Conservation (phyloP, 2,797 vertebrate species). For the Danionella dracula region DNA sequence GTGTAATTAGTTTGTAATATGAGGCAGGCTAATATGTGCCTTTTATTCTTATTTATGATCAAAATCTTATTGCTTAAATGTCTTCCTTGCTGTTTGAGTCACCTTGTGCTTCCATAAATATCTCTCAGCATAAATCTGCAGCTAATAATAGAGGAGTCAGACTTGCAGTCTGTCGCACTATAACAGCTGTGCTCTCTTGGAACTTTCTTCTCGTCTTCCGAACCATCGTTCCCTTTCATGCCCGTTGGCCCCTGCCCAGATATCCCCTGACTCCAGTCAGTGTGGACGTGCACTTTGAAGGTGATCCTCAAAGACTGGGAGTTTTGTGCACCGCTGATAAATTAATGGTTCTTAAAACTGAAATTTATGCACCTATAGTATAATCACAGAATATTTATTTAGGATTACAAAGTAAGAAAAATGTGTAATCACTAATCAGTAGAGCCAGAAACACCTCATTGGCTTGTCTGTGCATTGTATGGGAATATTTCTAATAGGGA, state of each 20-base stretch:
- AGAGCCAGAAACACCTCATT: no score
- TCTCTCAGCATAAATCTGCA: conserved; percentile 39
- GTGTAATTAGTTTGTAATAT: no score
- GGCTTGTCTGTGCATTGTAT: neutral
- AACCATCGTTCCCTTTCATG: conserved; percentile 5
- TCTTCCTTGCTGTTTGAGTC: conserved; percentile 22
- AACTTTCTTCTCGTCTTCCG: neutral
- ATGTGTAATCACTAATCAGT: no score
- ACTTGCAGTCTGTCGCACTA: conserved; percentile 45
- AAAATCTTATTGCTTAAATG: no score
- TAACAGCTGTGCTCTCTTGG: conserved; percentile 37
- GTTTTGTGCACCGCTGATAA: neutral
- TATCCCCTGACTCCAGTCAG: conserved; percentile 15
- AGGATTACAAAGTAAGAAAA: no score
- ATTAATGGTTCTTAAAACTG: no score
- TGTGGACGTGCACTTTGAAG: neutral
- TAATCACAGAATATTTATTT: no score
- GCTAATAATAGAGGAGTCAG: conserved; percentile 51
- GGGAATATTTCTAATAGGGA: neutral
- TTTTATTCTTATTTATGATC: no score
- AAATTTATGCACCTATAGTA: no score
- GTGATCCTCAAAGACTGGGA: neutral
- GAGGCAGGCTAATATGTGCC: no score
- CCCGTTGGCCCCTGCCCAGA: neutral
- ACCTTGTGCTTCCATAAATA: conserved; percentile 55